phyloP scores from a whole-genome alignment of 92 coral and sea anemone genomes.

The Heliopora coerulea region DNA sequence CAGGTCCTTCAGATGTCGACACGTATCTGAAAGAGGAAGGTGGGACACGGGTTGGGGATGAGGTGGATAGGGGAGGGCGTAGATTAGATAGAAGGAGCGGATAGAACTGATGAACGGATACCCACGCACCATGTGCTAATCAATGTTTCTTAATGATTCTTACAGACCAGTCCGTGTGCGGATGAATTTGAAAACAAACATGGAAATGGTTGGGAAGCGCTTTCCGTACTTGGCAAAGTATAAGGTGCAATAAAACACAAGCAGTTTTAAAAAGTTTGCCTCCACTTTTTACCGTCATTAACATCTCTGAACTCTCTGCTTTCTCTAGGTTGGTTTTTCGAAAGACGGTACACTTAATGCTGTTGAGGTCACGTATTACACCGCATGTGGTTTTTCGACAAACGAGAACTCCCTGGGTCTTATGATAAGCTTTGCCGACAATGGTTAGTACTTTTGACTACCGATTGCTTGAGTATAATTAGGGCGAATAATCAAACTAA shows the following conservation, averaged over 20 bases:
- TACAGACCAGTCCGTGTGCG: slow-evolving; percentile 78
- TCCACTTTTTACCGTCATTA: background rate
- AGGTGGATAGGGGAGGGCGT: no score
- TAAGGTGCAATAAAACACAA: slow-evolving; percentile 46
- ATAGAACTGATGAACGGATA: no score
- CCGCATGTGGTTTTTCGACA: slow-evolving; percentile 66
- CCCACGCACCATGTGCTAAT: no score
- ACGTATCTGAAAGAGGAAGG: no score
- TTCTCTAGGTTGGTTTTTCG: slow-evolving; percentile 67
- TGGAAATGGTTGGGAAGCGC: slow-evolving; percentile 79
- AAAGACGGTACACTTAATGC: slow-evolving; percentile 69
- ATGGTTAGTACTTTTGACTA: slow-evolving; percentile 65
- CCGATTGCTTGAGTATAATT: no score
- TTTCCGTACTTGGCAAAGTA: slow-evolving; percentile 75
- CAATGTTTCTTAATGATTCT: background rate
- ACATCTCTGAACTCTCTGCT: background rate
- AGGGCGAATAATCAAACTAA: no score
- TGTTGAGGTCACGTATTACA: slow-evolving; percentile 68
- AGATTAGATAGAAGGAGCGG: no score
- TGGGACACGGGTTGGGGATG: no score
- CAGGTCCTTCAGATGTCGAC: no score
- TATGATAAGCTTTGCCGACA: slow-evolving; percentile 57
- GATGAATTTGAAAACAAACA: slow-evolving; percentile 78
- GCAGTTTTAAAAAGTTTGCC: no score
- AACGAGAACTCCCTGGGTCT: slow-evolving; percentile 51